Evolutionary conservation across 2,113 vertebrate species (phyloP), one percentile per base, ranked within the genome.

Genomic region (Alligator sinensis): DNA sequence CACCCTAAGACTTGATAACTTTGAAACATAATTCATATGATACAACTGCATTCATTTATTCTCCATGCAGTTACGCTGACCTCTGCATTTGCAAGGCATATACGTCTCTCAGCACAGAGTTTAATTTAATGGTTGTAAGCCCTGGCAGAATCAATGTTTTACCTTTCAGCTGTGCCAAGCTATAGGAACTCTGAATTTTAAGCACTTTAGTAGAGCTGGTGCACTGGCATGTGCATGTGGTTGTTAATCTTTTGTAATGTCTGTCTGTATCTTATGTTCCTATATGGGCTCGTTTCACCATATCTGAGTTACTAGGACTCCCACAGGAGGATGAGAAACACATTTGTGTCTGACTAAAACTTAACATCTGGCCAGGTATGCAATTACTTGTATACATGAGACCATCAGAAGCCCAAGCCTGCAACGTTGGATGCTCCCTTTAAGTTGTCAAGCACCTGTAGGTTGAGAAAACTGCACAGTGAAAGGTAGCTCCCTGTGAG

Each of bases 311-410:
- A 47, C 7, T 47, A 47, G 47, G 47, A 47, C 47, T 47, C 38
- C 57, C 58, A 63, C 2, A 9, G 2, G 11, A 54, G 30, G 54
- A 25, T 54, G 24, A 75, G 70, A 24, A 25, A 28, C 11, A 28
- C 55, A 5, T 63, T 22, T 22, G 27, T 55, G 19, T 13, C 5
- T 21, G 58, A 24, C 24, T 2, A 0, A 19, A 6, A 9, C 4
- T 27, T 3, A 68, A n/a, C 4, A n/a, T 30, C 55, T 30, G 17
- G 17, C 2, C 6, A 16, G 16, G 2, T 2, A 9, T 28, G 28
- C 12, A 8, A 75, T 16, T 66, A 0, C 5, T 18, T 60, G 12
- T 1, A 4, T 38, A 79, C 62, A 0, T 3, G 1, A 8, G 0
- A 1, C 19, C 66, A 8, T 30, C 47, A 47, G 47, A 47, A 19